phyloP scores from a whole-genome alignment of 2,113 vertebrate species.

The Tychaedon coryphoeus region DNA sequence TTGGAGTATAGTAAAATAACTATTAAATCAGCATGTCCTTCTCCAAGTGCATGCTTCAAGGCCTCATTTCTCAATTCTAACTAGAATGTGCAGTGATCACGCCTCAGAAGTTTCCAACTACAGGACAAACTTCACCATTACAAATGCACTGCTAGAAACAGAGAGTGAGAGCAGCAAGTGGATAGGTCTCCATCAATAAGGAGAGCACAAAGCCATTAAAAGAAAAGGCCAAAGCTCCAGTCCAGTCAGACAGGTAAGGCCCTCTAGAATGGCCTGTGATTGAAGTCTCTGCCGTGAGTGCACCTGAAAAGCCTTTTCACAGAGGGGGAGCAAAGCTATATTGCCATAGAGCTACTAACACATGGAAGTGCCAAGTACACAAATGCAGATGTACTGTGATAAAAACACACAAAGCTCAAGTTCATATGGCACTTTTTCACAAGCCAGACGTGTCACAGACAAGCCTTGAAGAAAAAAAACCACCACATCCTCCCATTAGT shows the following conservation, averaged over 20 bases:
- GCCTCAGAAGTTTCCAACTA: neutral
- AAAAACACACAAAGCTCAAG: neutral
- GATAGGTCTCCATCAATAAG: neutral
- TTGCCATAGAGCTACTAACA: neutral
- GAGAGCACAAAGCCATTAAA: neutral
- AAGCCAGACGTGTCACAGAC: neutral
- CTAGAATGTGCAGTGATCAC: neutral
- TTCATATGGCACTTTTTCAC: neutral
- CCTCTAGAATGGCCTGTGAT: neutral
- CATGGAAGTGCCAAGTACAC: rapidly evolving
- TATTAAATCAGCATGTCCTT: neutral
- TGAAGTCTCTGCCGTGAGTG: rapidly evolving
- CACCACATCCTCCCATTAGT: neutral
- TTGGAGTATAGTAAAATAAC: rapidly evolving
- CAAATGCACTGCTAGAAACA: neutral
- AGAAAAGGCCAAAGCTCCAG: neutral
- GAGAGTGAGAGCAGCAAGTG: rapidly evolving
- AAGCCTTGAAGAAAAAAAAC: neutral
- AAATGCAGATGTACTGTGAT: neutral
- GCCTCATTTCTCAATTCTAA: neutral
- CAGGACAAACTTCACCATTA: neutral
- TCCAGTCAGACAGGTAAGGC: neutral
- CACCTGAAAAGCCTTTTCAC: neutral
- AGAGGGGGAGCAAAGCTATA: neutral
- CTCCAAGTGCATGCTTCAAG: neutral